Conservation (phyloP, 2,113 vertebrate species). For the Psophia crepitans region DNA sequence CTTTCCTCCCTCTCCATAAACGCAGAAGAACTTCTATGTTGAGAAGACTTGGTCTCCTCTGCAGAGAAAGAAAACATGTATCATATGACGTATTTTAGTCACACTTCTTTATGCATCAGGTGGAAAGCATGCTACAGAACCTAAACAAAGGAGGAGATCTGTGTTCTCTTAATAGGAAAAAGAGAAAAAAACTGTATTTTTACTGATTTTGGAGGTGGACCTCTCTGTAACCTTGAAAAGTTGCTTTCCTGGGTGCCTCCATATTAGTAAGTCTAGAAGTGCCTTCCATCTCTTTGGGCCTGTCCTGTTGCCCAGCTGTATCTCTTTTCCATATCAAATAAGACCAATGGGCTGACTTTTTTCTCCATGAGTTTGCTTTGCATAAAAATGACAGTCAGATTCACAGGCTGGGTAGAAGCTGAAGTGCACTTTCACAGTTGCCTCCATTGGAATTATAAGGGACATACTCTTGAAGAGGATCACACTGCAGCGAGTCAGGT, state of each 20-base stretch:
- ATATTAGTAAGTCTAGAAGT: not conserved
- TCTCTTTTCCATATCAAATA: not conserved
- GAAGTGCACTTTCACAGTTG: not conserved
- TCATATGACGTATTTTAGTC: not conserved
- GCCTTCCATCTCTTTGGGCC: not conserved
- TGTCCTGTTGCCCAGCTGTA: not conserved
- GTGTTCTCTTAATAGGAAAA: not conserved
- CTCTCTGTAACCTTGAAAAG: not conserved
- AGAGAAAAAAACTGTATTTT: not conserved
- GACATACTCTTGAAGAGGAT: not conserved
- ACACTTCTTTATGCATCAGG: not conserved
- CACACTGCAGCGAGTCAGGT: not conserved
- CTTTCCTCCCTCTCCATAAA: not conserved
- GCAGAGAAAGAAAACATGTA: not conserved
- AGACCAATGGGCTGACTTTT: not conserved
- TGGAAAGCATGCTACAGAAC: not conserved
- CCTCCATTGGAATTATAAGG: rapidly evolving
- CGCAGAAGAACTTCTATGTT: not conserved
- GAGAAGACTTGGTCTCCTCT: not conserved
- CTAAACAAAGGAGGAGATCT: not conserved
- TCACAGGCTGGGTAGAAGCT: not conserved
- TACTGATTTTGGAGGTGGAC: not conserved
- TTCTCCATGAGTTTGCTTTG: not conserved
- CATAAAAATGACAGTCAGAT: not conserved
- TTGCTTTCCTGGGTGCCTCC: not conserved